phyloP scores from a whole-genome alignment of 2,797 vertebrate genomes.

The Lithobates sylvaticus region DNA sequence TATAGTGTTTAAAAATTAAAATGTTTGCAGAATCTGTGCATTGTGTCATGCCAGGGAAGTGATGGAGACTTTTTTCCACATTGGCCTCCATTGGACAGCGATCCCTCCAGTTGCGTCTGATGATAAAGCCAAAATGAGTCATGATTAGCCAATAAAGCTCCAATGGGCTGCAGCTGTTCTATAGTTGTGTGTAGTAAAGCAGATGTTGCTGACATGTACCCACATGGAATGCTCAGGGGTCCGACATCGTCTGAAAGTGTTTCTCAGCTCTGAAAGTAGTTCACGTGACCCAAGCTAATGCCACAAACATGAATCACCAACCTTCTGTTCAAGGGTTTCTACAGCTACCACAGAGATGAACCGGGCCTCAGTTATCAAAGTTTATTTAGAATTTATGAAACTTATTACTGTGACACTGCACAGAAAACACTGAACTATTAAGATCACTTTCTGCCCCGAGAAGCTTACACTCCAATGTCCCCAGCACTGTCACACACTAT shows the following conservation, averaged over 20 bases:
- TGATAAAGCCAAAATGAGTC: conserved; percentile 7
- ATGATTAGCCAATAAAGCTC: not conserved
- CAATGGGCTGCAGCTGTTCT: conserved; percentile 15
- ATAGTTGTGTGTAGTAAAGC: not conserved
- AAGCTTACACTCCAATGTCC: too few species aligned
- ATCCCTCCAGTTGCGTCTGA: not conserved
- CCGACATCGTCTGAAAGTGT: conserved; percentile 5
- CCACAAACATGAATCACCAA: not conserved
- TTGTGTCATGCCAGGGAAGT: not conserved
- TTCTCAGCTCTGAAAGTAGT: not conserved
- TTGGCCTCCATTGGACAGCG: not conserved
- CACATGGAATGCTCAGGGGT: not conserved
- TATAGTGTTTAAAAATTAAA: not conserved
- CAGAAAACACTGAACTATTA: too few species aligned
- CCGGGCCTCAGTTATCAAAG: not conserved
- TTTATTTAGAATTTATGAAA: not conserved
- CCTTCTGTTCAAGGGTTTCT: not conserved
- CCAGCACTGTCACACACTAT: too few species aligned
- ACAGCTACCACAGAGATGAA: not conserved
- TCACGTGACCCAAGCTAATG: not conserved
- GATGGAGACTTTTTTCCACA: too few species aligned
- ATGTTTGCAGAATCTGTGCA: not conserved
- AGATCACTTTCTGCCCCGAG: too few species aligned
- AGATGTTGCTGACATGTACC: conserved; percentile 12
- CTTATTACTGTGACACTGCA: too few species aligned